Base-by-base conservation (phyloP, 30 jellyfish, hydroid and myxozoan genomes). In the Hydractinia symbiolongicarpus region DNA sequence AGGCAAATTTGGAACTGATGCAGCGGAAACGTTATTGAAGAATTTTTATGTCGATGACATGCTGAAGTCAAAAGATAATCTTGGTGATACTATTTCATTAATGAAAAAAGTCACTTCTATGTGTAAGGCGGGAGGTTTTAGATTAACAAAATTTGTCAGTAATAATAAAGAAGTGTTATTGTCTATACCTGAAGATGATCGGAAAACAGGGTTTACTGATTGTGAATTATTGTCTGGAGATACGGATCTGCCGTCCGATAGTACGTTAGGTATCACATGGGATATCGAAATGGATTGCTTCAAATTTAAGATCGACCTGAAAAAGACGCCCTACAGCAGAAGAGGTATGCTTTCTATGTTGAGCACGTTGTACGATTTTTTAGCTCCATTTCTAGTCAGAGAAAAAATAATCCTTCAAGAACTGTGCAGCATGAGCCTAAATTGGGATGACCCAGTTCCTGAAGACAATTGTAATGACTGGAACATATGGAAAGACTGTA, bases 401-500 rank as follows among this genome's bases (percentile, higher is more conserved):
- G 85, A 4, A 77, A 77, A 54, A 50, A 51, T 44, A 73, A 20
- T 73, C 49, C 49, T 73, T 30, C 82, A 73, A 53, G 30, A 73
- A 53, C 15, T 53, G 10, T 73, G 82, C 71, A 44, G 69, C 17
- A 30, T 30, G 16, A 56, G 5, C 17, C 54, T 56, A 15, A 10
- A 56, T 49, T 50, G 82, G 81, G 85, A 77, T 58, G 85, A 53
- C 20, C 82, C 80, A 14, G 8, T 77, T 14, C 81, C 81, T 7
- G 81, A 16, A 58, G 85, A 53, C 9, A 8, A 13, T 21, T 30
- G 30, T 16, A 81, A 77, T 14, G 81, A 1, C 52, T 76, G 91
- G 90, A 61, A 77, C 73, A 30, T 62, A 54, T 85, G 91, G 94
- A 69, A 52, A 60, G 75, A 15, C 66, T 55, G 72, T 19, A 54